These are phyloP conservation scores for Chrysolophus pictus DNA, from an alignment of 2,797 vertebrate species.

Conservation along the genomic window DNA sequence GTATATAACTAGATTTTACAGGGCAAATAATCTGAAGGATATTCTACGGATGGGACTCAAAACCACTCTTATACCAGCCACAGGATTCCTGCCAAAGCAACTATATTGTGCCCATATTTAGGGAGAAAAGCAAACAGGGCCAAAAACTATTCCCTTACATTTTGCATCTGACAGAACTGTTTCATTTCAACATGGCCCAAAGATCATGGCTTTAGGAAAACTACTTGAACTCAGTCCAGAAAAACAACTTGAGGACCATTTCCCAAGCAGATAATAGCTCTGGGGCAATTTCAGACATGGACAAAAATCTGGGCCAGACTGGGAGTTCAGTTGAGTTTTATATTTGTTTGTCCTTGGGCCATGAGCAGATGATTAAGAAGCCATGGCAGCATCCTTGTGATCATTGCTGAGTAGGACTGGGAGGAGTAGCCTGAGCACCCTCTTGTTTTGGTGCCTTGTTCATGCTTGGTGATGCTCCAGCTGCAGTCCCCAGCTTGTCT, in stretches of 20 bases:
- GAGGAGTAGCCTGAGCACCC: neutral
- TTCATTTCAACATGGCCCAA: neutral
- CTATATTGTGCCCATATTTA: neutral
- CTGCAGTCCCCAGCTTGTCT: neutral
- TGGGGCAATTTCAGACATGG: neutral
- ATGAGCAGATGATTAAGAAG: neutral
- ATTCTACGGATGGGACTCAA: neutral
- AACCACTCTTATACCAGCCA: neutral
- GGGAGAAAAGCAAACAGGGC: neutral
- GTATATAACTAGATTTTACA: neutral
- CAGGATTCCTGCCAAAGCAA: neutral
- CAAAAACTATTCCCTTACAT: neutral
- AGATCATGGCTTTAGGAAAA: neutral
- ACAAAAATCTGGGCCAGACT: neutral
- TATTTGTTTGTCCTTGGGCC: neutral
- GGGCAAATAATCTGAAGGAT: neutral
- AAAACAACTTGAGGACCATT: rapidly evolving
- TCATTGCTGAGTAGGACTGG: neutral
- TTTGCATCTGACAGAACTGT: neutral
- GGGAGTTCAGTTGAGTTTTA: neutral
- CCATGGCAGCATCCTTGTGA: neutral
- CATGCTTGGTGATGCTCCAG: rapidly evolving
- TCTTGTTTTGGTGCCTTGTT: neutral
- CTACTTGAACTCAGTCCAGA: neutral
- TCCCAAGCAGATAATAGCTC: neutral